phyloP scores from a whole-genome alignment of 2,888 invertebrate genomes.

The Drosophila bunnanda region DNA sequence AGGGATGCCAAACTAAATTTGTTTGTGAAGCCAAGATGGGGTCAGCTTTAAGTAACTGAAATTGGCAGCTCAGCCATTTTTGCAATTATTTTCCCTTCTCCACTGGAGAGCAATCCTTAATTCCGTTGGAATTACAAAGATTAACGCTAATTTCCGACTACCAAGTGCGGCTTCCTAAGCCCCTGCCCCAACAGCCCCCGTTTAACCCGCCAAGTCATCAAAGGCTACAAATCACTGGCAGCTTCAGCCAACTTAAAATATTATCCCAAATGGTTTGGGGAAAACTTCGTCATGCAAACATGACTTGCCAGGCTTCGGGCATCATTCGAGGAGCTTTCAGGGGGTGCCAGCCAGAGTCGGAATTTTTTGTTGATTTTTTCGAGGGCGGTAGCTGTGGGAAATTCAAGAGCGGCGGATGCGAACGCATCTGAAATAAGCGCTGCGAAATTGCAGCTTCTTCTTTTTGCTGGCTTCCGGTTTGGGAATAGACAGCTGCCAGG shows the following conservation, averaged over 20 bases:
- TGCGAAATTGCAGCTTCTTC: conserved; percentile 66
- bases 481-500: conserved; percentile 46
- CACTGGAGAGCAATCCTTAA: conserved; percentile 34
- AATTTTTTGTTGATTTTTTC: not conserved
- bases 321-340: not conserved
- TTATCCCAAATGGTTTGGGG: conserved; percentile 48
- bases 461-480: conserved; percentile 47
- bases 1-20: too few species aligned
- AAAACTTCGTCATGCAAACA: conserved; percentile 75
- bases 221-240: conserved; percentile 47
- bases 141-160: conserved; percentile 58
- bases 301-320: conserved; percentile 66
- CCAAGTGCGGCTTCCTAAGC: conserved; percentile 7
- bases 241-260: conserved; percentile 57
- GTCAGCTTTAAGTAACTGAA: conserved; percentile 5
- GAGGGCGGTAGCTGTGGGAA: conserved; percentile 19
- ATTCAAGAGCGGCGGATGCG: conserved; percentile 34
- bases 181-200: not conserved
- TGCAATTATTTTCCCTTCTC: conserved; percentile 1
- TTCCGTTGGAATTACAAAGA: conserved; percentile 44
- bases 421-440: conserved; percentile 42
- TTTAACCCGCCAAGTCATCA: conserved; percentile 51
- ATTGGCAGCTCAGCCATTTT: conserved; percentile 11
- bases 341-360: not conserved
- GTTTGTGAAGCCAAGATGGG: not conserved